These are phyloP conservation scores for Leucoraja ocellata DNA, from an alignment of 2,797 vertebrate genomes.

Conservation along the genomic window DNA sequence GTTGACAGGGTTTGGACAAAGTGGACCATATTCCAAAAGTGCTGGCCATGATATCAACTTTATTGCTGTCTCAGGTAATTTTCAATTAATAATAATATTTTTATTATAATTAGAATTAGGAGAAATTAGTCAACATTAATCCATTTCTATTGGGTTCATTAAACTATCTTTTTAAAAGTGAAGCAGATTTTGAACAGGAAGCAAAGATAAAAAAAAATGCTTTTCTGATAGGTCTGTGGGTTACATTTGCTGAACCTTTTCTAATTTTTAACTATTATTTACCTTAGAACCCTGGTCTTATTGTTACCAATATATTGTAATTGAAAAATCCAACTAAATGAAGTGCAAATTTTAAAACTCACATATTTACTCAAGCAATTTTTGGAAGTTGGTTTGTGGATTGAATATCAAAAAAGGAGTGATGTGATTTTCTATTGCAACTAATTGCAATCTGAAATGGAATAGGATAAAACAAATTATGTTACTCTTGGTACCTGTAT, in stretches of 20 bases:
- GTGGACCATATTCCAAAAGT: slow-evolving; percentile 60
- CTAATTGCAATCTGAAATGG: not conserved
- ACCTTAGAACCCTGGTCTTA: not conserved
- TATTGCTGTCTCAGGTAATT: slow-evolving; percentile 79
- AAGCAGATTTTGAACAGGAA: not conserved
- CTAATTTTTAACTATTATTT: not conserved
- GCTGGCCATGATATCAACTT: slow-evolving; percentile 96
- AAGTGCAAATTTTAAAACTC: not conserved
- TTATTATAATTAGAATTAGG: not conserved
- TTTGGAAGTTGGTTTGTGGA: not conserved
- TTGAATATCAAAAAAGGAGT: not conserved
- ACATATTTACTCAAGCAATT: not conserved
- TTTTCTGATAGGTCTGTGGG: not conserved
- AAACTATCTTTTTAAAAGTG: not conserved
- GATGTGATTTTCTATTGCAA: not conserved
- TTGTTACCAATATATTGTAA: not conserved
- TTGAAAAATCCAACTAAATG: not conserved
- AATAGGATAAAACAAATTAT: not conserved
- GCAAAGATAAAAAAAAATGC: not conserved
- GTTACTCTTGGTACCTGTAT: not conserved
- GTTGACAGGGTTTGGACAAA: slow-evolving; percentile 85
- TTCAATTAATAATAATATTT: not conserved
- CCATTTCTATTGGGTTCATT: not conserved
- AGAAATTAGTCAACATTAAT: not conserved
- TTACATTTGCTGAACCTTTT: not conserved